Conservation (phyloP, 2,888 invertebrate genomes). For the Blomia tropicalis region DNA sequence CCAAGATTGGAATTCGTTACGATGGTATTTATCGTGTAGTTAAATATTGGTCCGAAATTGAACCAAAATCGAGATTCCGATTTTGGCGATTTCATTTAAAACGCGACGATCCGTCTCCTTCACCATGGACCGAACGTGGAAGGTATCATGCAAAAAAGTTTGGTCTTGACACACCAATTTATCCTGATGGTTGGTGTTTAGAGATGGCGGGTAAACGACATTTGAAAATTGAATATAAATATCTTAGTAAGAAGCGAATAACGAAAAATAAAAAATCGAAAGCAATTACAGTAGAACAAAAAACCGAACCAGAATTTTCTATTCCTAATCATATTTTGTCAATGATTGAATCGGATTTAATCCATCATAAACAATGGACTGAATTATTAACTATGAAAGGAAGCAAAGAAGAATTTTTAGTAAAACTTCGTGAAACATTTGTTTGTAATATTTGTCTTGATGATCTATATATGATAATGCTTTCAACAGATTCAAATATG, state of each 20-base stretch:
- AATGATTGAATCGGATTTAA: slow-evolving; percentile 43
- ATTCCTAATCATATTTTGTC: slow-evolving; percentile 37
- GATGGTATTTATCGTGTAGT: slow-evolving; percentile 75
- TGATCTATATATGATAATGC: no score
- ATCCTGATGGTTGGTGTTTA: slow-evolving; percentile 12
- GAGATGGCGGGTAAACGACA: slow-evolving; percentile 12
- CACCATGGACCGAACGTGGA: slow-evolving; percentile 60
- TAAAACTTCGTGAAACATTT: slow-evolving; percentile 49
- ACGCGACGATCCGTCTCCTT: slow-evolving; percentile 57
- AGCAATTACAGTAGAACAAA: neutral
- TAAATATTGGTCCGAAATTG: slow-evolving; percentile 56
- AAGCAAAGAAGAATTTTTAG: no score
- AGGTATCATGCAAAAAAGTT: slow-evolving; percentile 40
- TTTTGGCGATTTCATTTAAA: slow-evolving; percentile 63
- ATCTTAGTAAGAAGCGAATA: no score
- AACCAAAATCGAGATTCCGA: slow-evolving; percentile 55
- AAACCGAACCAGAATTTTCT: slow-evolving; percentile 33
- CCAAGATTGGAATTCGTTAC: slow-evolving; percentile 52
- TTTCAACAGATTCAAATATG: no score
- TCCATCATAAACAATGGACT: slow-evolving; percentile 51
- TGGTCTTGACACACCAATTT: slow-evolving; percentile 34
- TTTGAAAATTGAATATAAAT: slow-evolving; percentile 19
- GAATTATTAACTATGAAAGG: no score
- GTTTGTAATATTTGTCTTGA: slow-evolving; percentile 66
- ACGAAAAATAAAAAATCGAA: slow-evolving; percentile 30